Conservation (phyloP, 1,140 invertebrate species). For the Bicyclus anynana region DNA sequence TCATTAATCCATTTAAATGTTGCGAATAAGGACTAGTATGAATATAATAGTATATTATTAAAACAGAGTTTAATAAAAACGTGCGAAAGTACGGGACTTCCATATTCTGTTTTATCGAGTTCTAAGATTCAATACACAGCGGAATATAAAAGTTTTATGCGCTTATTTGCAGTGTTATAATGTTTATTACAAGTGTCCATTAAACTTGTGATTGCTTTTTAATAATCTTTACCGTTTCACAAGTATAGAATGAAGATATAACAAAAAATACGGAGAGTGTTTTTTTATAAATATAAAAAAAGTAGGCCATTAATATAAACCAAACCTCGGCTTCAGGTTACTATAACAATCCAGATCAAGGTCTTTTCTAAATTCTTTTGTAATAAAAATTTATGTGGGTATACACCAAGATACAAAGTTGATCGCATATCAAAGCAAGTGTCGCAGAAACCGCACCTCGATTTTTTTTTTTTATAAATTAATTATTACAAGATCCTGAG, state of each 20-base stretch:
- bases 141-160: background rate
- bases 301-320: background rate
- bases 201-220: background rate
- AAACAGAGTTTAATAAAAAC: too few relatives aligned
- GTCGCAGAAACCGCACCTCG: too few relatives aligned
- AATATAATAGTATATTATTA: too few relatives aligned
- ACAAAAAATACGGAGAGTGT: background rate
- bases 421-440: too few relatives aligned
- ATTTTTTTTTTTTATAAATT: too few relatives aligned
- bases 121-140: too few relatives aligned
- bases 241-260: background rate
- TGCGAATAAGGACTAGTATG: too few relatives aligned
- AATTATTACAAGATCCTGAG: too few relatives aligned
- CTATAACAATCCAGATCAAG: background rate
- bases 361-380: background rate
- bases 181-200: conserved; percentile 1
- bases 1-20: too few relatives aligned
- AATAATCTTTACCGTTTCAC: background rate
- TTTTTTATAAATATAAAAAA: background rate
- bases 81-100: too few relatives aligned
- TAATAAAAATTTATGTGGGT: background rate
- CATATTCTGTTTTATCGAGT: too few relatives aligned
- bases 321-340: background rate
- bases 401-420: background rate
- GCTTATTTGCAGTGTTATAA: conserved; percentile 1